Evolutionary conservation across 2,797 vertebrate genomes (phyloP).

Genomic region (Acanthurus leucopareius): DNA sequence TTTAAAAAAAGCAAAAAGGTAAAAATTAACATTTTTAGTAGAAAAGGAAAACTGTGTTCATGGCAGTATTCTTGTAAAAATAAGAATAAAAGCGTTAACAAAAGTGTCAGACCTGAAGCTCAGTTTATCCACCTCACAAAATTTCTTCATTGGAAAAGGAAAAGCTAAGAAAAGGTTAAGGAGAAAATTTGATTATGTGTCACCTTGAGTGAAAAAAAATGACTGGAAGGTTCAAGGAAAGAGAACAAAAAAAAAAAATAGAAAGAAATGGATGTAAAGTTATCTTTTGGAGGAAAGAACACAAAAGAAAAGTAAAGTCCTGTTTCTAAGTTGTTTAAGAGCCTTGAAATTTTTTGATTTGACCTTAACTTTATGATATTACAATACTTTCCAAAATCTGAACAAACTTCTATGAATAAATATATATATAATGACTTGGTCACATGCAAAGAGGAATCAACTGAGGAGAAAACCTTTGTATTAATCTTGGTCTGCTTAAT

Average conservation of each 20-base stretch:
- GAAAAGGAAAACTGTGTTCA: conserved; percentile 26
- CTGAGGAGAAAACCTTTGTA: not conserved
- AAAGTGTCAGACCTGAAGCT: conserved; percentile 10
- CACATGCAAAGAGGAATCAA: not conserved
- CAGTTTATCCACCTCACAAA: conserved; percentile 10
- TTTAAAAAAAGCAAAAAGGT: conserved; percentile 9
- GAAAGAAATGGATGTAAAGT: not conserved
- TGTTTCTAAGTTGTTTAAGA: not conserved
- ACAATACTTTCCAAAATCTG: not conserved
- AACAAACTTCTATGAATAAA: not conserved
- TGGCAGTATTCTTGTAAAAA: not conserved
- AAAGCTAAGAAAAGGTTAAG: not conserved
- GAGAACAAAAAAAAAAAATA: conserved; percentile 28
- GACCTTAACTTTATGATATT: not conserved
- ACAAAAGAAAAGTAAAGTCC: not conserved
- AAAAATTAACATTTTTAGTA: conserved; percentile 22
- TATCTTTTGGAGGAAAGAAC: not conserved
- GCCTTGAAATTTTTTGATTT: not conserved
- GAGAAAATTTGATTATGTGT: not conserved
- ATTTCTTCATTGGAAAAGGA: conserved; percentile 41
- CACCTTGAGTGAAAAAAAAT: conserved; percentile 24
- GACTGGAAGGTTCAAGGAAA: conserved; percentile 24
- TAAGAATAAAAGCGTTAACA: conserved; percentile 6
- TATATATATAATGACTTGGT: not conserved
- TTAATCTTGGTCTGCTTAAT: not conserved